phyloP scores from a whole-genome alignment of 2,113 vertebrate genomes.

The Phrynosoma platyrhinos region DNA sequence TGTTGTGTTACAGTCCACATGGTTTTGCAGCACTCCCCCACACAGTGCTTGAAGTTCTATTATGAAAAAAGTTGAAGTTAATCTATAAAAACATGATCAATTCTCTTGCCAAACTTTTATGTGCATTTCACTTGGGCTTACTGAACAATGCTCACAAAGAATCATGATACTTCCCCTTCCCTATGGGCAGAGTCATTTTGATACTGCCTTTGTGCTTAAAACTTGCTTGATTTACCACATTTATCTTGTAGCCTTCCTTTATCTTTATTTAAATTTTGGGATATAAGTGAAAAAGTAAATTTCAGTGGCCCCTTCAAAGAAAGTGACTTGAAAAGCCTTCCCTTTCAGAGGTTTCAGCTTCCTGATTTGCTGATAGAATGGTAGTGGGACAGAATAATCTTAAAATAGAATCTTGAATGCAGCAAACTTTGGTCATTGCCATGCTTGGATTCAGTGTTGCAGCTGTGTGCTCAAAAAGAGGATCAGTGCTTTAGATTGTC shows the following conservation, averaged over 20 bases:
- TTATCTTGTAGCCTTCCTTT: background rate
- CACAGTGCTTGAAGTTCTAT: background rate
- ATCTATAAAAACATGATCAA: background rate
- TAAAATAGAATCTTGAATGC: fast-evolving
- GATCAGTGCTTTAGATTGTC: background rate
- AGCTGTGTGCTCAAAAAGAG: fast-evolving
- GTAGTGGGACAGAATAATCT: background rate
- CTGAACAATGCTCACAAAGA: background rate
- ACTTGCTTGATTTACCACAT: background rate
- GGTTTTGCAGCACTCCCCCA: background rate
- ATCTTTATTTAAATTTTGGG: background rate
- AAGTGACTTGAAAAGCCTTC: background rate
- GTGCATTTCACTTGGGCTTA: background rate
- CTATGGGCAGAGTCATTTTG: background rate
- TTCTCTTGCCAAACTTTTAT: background rate
- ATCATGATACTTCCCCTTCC: background rate
- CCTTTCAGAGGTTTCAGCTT: background rate
- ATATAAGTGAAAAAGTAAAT: background rate
- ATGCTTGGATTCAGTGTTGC: background rate
- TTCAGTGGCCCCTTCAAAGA: background rate
- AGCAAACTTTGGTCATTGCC: background rate
- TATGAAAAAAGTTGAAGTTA: background rate
- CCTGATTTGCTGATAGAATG: fast-evolving
- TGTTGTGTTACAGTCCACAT: background rate
- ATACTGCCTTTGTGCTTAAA: background rate